Evolutionary conservation across 1,140 invertebrate species (phyloP).

Genomic region (Dendrolimus punctatus): DNA sequence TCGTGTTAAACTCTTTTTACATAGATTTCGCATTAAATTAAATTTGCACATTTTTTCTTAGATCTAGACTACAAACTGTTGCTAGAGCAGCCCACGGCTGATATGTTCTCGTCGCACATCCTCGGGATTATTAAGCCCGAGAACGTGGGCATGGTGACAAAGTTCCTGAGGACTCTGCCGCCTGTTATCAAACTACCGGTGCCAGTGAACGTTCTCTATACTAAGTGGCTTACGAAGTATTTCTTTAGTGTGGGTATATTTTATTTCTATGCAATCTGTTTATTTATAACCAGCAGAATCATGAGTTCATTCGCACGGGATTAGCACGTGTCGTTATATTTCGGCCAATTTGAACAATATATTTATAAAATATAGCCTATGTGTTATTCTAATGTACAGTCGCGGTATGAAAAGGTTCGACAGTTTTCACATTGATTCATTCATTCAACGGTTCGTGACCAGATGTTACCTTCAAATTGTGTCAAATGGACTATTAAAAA

Average conservation of each 20-base stretch:
- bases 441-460: too few relatives aligned
- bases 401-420: too few relatives aligned
- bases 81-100: conserved; percentile 22
- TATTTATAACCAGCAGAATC: neutral
- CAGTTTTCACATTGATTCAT: too few relatives aligned
- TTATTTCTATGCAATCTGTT: neutral
- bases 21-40: too few relatives aligned
- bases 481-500: too few relatives aligned
- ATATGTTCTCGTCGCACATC: conserved; percentile 25
- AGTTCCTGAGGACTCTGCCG: conserved; percentile 48
- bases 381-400: too few relatives aligned
- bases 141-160: conserved; percentile 38
- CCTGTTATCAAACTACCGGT: conserved; percentile 32
- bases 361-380: too few relatives aligned
- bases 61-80: conserved; percentile 59
- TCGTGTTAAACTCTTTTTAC: too few relatives aligned
- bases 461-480: too few relatives aligned
- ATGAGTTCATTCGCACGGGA: too few relatives aligned
- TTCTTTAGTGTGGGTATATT: conserved; percentile 48
- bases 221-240: conserved; percentile 48
- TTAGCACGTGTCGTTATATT: too few relatives aligned
- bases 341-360: too few relatives aligned
- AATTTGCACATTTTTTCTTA: conserved; percentile 12
- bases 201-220: conserved; percentile 36
- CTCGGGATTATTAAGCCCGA: conserved; percentile 34